Percentiles rank a stretch among this genome's conserved stretches.
These are phyloP conservation scores for Acrossocheilus wenchowensis DNA, from an alignment of 2,797 vertebrate genomes.

Conservation along the genomic window DNA sequence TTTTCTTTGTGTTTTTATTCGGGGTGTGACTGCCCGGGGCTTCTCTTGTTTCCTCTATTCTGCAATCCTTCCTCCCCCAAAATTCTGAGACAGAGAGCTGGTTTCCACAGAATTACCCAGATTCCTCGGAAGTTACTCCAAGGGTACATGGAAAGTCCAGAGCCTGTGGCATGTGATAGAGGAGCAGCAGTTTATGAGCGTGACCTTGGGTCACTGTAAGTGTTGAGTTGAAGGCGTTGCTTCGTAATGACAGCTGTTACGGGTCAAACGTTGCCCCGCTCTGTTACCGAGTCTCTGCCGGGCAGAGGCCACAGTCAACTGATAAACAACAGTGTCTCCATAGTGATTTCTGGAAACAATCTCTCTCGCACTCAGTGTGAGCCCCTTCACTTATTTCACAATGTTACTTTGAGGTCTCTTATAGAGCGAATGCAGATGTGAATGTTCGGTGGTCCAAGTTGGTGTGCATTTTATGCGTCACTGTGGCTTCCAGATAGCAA, in stretches of 20 bases:
- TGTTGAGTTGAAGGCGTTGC: slow-evolving; percentile 11
- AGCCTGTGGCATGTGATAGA: not conserved
- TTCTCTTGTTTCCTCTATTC: not conserved
- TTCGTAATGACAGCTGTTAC: slow-evolving; percentile 38
- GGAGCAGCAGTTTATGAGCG: slow-evolving; percentile 5
- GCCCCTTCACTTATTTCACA: not conserved
- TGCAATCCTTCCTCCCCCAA: slow-evolving; percentile 8
- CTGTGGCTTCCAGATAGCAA: not conserved
- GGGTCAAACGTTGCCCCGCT: slow-evolving; percentile 34
- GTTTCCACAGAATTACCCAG: slow-evolving; percentile 17
- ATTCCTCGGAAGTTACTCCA: slow-evolving; percentile 5
- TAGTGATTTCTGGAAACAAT: slow-evolving; percentile 20
- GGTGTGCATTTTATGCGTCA: not conserved
- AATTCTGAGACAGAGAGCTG: slow-evolving; percentile 13
- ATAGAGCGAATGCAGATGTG: not conserved
- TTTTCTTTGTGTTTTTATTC: slow-evolving; percentile 41
- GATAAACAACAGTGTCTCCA: not conserved
- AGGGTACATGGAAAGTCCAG: not conserved
- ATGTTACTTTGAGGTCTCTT: not conserved
- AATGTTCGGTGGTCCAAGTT: not conserved
- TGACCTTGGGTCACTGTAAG: not conserved
- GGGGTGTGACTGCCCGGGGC: not conserved
- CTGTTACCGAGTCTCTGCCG: slow-evolving; percentile 35
- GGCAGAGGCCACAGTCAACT: slow-evolving; percentile 20
- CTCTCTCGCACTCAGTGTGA: not conserved